Conservation (phyloP, 2,888 invertebrate species). For the Pollenia labialis region DNA sequence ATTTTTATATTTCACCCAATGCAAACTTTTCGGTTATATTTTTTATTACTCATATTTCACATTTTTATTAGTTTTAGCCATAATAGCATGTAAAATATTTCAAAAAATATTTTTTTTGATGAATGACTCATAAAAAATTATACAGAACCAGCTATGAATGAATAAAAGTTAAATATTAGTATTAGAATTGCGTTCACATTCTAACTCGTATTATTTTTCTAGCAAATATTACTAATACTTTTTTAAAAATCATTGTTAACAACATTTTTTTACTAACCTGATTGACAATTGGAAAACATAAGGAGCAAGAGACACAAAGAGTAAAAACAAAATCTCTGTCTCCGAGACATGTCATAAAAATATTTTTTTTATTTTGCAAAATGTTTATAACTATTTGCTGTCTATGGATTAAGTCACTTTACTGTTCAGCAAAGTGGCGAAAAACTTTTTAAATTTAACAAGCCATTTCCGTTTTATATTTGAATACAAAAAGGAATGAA, state of each 20-base stretch:
- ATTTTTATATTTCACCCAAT: too few species aligned
- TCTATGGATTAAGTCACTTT: slow-evolving; percentile 31
- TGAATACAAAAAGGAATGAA: slow-evolving; percentile 38
- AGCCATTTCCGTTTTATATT: slow-evolving; percentile 58
- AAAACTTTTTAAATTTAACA: slow-evolving; percentile 61
- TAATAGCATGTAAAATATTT: background rate
- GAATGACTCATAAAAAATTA: slow-evolving; percentile 48
- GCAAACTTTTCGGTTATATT: background rate
- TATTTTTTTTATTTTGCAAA: background rate
- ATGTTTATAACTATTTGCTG: background rate
- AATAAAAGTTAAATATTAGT: slow-evolving; percentile 27
- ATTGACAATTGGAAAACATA: background rate
- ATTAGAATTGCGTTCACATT: slow-evolving; percentile 30
- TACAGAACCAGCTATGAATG: slow-evolving; percentile 46
- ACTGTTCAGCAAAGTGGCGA: slow-evolving; percentile 43
- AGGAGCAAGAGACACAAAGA: background rate
- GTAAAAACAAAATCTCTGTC: slow-evolving; percentile 2
- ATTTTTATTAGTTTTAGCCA: background rate
- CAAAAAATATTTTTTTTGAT: background rate
- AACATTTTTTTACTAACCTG: slow-evolving; percentile 4
- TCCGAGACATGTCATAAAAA: slow-evolving; percentile 33
- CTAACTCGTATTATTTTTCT: slow-evolving; percentile 24
- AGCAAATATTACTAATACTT: slow-evolving; percentile 11
- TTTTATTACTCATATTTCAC: background rate
- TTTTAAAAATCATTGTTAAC: slow-evolving; percentile 23